These are phyloP conservation scores for Podarcis raffonei DNA, from an alignment of 2,113 vertebrate species.

Conservation along the genomic window DNA sequence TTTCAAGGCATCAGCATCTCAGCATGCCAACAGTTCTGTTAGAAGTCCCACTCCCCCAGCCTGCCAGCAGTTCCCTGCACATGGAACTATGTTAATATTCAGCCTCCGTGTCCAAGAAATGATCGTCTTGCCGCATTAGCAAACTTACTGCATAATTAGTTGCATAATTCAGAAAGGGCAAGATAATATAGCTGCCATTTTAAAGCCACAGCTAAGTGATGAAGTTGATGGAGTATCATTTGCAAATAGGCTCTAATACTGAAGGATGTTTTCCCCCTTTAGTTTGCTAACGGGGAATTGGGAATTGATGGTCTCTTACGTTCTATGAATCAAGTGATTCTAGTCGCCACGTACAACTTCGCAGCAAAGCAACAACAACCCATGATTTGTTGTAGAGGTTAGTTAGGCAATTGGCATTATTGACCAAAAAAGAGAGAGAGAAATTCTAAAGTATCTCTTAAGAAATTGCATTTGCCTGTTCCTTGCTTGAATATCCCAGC, in stretches of 20 bases:
- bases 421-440: background rate
- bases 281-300: slow-evolving; percentile 8
- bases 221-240: slow-evolving; percentile 9
- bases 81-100: slow-evolving; percentile 6
- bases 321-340: background rate
- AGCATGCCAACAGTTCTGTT: background rate
- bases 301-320: slow-evolving; percentile 17
- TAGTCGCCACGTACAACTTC: background rate
- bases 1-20: background rate
- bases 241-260: slow-evolving; percentile 5
- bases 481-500: background rate
- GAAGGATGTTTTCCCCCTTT: slow-evolving; percentile 16
- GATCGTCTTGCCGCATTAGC: background rate
- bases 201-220: slow-evolving; percentile 11
- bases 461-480: background rate
- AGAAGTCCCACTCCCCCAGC: background rate
- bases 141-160: slow-evolving; percentile 23
- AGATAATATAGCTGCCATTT: slow-evolving; percentile 33
- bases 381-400: slow-evolving; percentile 29
- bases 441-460: background rate
- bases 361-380: background rate
- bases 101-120: slow-evolving; percentile 3
- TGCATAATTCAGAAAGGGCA: slow-evolving; percentile 28
- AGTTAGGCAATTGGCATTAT: accelerated
- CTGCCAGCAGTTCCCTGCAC: background rate